Evolutionary conservation across 2,888 invertebrate genomes (phyloP).

Genomic region (Apodemia zela): DNA sequence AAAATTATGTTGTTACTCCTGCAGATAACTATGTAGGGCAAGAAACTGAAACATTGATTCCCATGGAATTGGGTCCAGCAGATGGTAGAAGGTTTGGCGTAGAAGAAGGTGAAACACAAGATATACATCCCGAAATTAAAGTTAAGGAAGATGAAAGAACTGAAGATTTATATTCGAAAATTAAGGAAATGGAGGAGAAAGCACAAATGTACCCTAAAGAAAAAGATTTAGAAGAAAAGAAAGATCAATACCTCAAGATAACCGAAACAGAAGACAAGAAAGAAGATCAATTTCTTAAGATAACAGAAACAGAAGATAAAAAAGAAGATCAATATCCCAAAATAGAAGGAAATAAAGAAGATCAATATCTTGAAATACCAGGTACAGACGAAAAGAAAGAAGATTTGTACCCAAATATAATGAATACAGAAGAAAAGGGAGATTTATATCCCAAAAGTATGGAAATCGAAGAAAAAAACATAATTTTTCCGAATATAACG

Average conservation of each 20-base stretch:
- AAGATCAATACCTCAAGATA: background rate
- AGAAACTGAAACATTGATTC: background rate
- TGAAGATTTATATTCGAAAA: background rate
- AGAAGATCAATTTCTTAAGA: background rate
- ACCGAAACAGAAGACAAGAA: background rate
- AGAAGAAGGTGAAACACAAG: slow-evolving; percentile 2
- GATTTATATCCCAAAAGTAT: background rate
- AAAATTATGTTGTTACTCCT: background rate
- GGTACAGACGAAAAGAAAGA: background rate
- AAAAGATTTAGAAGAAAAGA: background rate
- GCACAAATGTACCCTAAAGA: background rate
- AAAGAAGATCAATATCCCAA: background rate
- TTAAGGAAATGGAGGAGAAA: background rate
- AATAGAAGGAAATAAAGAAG: background rate
- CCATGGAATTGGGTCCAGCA: background rate
- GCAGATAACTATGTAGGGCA: background rate
- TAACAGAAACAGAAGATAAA: background rate
- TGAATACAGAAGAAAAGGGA: background rate
- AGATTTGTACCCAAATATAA: background rate
- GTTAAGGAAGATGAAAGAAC: background rate
- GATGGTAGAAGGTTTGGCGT: slow-evolving; percentile 6
- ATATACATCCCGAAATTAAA: background rate
- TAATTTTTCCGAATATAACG: background rate
- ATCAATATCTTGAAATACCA: background rate
- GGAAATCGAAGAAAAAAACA: background rate